phyloP scores from a whole-genome alignment of 2,888 invertebrate genomes.

The Sicus ferrugineus region DNA sequence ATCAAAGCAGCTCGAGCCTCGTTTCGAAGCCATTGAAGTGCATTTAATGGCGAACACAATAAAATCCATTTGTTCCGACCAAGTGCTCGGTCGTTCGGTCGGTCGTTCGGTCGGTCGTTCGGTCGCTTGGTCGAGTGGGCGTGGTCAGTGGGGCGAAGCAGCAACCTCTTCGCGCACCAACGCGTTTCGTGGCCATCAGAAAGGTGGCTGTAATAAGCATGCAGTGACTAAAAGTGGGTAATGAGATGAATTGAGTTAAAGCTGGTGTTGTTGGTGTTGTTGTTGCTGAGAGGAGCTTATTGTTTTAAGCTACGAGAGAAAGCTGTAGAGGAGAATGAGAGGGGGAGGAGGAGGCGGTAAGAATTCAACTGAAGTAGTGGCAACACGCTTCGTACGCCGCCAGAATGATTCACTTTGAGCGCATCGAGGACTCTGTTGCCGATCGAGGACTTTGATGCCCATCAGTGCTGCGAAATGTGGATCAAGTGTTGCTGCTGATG shows the following conservation, averaged over 20 bases:
- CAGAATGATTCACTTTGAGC: conserved; percentile 6
- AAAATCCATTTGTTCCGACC: conserved; percentile 10
- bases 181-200: not conserved
- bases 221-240: conserved; percentile 20
- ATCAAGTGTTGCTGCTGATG: conserved; percentile 24
- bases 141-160: not conserved
- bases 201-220: not conserved
- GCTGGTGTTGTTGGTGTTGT: not conserved
- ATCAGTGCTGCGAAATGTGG: conserved; percentile 11
- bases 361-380: not conserved
- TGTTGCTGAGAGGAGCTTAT: not conserved
- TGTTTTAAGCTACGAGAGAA: not conserved
- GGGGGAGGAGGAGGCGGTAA: not conserved
- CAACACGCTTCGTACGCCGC: not conserved
- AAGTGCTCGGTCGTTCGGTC: conserved; percentile 30
- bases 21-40: conserved; percentile 22
- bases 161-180: not conserved
- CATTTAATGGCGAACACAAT: conserved; percentile 27
- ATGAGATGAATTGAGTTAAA: conserved; percentile 21
- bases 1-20: conserved; percentile 12
- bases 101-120: not conserved
- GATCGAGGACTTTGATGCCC: not conserved
- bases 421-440: not conserved
- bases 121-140: not conserved
- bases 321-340: not conserved